A percentile compares a stretch with the other conserved stretches of the same genome.
Conservation (phyloP, 2,888 invertebrate species). For the Meandrusa payeni region DNA sequence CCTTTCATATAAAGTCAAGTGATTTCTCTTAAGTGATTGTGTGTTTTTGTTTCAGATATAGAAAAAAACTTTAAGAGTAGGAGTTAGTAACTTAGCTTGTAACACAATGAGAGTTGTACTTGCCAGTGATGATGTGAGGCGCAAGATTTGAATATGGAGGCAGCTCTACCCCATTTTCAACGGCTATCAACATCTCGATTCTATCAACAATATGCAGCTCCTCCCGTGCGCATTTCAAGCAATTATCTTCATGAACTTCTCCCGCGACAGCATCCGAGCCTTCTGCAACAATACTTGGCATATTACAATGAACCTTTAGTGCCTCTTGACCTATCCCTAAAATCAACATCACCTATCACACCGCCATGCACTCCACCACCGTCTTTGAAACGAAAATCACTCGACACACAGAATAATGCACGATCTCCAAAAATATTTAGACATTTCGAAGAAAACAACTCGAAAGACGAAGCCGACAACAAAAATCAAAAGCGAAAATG, state of each 20-base stretch:
- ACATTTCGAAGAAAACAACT: conserved; percentile 59
- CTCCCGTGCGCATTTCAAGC: conserved; percentile 59
- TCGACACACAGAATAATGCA: conserved; percentile 54
- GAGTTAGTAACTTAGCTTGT: too few relatives aligned
- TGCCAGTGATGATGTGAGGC: conserved; percentile 11
- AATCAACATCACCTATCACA: conserved; percentile 86
- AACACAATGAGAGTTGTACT: conserved; percentile 26
- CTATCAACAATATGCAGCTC: conserved; percentile 68
- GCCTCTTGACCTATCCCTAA: conserved; percentile 89
- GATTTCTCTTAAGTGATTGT: conserved; percentile 3
- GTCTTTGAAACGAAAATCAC: conserved; percentile 71
- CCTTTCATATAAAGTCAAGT: background rate
- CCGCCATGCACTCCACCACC: conserved; percentile 90
- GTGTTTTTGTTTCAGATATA: conserved; percentile 41
- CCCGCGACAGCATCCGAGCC: conserved; percentile 67
- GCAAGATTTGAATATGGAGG: conserved; percentile 56
- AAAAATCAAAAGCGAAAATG: conserved; percentile 48
- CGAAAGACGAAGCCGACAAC: conserved; percentile 49
- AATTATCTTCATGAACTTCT: conserved; percentile 69
- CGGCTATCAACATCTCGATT: conserved; percentile 62
- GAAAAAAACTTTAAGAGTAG: too few relatives aligned
- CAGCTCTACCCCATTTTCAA: conserved; percentile 67
- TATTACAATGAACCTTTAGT: conserved; percentile 82
- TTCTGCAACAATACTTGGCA: conserved; percentile 78
- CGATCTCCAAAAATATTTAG: conserved; percentile 67